Base-by-base conservation (phyloP, 2,113 vertebrate genomes). In the Mesocricetus auratus region DNA sequence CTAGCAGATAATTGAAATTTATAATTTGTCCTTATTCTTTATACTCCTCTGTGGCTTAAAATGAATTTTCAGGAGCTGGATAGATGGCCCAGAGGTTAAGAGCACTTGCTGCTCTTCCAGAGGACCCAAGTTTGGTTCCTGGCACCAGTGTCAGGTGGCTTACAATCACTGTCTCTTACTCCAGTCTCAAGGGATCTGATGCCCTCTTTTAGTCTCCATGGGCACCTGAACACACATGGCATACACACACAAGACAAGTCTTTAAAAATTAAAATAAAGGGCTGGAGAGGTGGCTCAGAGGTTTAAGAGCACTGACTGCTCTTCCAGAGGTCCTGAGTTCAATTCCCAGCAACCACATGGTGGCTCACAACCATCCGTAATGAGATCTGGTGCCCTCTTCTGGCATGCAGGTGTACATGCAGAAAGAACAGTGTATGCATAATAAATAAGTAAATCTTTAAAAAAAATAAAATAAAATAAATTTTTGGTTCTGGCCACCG, bases 21-120 rank as follows among this genome's bases (percentile, higher is more conserved):
- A 75, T 29, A 73, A 53, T 68, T 89, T 68, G 64, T 89, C 77
- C 22, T 90, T 91, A 79, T 24, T 89, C 71, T 19, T 90, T 89
- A 74, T 92, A 85, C 22, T 95, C 85, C 45, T 94, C 45, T 91
- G 16, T 91, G n/a, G 47, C 89, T 96, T 92, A 85, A 91, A 91
- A 95, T 75, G 45, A 69, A 47, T 36, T 45, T 91, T 95, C 36
- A 58, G 17, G 60, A 85, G 24, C 81, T 83, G 21, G 12, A 39
- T 83, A 62, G 13, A 10, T 62, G 81, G 7, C 12, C 7, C 81
- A 62, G n/a, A 83, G 24, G 13, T 39, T 62, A 62, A 17, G 36
- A 39, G n/a, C 22, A 39, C 56, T 42, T 29, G n/a, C n/a, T 62
- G 22, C 15, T 83, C 81, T 62, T 62, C n/a, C 81, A 83, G 4